Conservation (phyloP, 2,113 vertebrate species). For the Stercorarius parasiticus region DNA sequence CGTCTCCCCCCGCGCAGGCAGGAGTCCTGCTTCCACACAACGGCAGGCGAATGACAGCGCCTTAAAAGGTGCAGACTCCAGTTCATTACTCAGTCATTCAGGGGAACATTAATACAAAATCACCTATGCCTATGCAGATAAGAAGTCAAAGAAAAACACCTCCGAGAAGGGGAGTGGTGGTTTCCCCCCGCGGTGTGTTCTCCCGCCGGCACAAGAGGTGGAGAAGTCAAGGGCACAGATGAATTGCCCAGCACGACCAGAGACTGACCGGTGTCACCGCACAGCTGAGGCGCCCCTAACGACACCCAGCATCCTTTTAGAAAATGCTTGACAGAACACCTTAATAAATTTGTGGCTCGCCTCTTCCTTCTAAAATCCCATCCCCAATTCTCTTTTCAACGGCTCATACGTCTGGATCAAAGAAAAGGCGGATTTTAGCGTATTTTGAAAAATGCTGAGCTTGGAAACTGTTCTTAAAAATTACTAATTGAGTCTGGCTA, state of each 20-base stretch:
- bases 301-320: neutral
- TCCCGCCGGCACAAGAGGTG: neutral
- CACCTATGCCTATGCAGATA: neutral
- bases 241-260: neutral
- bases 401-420: neutral
- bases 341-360: neutral
- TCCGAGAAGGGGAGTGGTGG: neutral
- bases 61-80: neutral
- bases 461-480: neutral
- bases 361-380: neutral
- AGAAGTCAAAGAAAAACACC: neutral
- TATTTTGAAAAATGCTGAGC: slow-evolving; percentile 34
- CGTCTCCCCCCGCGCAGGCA: fast-evolving
- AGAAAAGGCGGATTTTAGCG: slow-evolving; percentile 25
- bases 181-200: fast-evolving
- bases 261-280: fast-evolving
- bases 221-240: neutral
- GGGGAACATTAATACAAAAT: neutral
- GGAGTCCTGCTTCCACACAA: neutral
- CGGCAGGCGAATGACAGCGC: fast-evolving
- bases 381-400: neutral
- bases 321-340: neutral
- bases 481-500: slow-evolving; percentile 9
- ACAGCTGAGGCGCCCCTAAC: neutral
- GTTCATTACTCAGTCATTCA: neutral